phyloP scores from a whole-genome alignment of 2,797 vertebrate species.

The Esox lucius region DNA sequence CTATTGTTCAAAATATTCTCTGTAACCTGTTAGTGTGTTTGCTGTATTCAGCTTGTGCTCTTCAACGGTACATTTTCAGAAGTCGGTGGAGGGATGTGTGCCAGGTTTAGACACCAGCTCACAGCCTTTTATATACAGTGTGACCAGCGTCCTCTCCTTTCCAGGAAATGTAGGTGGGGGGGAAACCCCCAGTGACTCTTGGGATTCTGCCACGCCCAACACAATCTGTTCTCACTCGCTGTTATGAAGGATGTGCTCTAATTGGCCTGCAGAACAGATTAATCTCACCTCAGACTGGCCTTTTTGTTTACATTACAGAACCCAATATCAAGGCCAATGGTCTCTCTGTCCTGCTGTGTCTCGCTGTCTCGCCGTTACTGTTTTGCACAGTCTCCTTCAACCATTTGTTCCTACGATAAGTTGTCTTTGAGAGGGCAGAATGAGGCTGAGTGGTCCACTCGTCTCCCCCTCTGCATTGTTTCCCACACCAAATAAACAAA shows the following conservation, averaged over 20 bases:
- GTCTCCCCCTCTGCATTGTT: not conserved
- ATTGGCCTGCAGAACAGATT: not conserved
- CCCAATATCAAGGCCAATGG: not conserved
- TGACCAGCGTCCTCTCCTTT: not conserved
- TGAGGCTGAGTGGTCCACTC: no score
- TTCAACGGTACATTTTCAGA: no score
- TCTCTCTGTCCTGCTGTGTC: not conserved
- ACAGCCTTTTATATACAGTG: not conserved
- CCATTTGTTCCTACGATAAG: no score
- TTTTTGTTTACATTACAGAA: no score
- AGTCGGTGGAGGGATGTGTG: no score
- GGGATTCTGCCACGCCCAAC: conserved; percentile 14
- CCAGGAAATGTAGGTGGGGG: conserved; percentile 4
- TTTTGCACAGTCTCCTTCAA: not conserved
- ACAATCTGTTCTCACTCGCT: conserved; percentile 15
- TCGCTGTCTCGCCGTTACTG: not conserved
- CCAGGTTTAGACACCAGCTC: not conserved
- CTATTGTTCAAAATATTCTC: no score
- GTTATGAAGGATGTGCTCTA: not conserved
- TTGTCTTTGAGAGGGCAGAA: no score
- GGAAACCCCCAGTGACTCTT: conserved; percentile 32
- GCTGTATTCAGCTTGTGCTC: no score
- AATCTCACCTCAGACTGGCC: not conserved
- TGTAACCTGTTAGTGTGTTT: no score
- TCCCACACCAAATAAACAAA: no score